Evolutionary conservation across 2,888 invertebrate species (phyloP).

Genomic region (Metacarcinus magister): DNA sequence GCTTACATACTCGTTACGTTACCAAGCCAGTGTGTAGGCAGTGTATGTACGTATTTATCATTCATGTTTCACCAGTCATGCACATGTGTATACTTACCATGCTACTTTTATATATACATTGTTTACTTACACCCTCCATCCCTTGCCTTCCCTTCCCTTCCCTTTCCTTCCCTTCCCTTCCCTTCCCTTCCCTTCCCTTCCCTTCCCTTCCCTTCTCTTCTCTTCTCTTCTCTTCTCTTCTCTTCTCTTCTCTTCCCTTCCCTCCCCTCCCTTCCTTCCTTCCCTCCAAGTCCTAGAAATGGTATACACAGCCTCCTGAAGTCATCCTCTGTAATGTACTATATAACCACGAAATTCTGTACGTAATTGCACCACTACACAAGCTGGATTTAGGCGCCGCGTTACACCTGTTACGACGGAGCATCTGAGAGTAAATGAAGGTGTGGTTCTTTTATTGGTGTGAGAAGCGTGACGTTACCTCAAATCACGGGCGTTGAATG

Average conservation of each 20-base stretch:
- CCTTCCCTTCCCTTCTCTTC: neutral
- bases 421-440: neutral
- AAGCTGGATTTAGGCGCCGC: neutral
- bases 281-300: neutral
- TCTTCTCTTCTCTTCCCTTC: neutral
- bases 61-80: neutral
- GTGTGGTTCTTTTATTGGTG: neutral
- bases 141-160: neutral
- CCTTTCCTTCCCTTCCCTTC: neutral
- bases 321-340: too few relatives aligned
- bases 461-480: neutral
- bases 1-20: too few relatives aligned
- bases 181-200: neutral
- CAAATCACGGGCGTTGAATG: neutral
- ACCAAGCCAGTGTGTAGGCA: too few relatives aligned
- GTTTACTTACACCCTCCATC: neutral
- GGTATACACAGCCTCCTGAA: too few relatives aligned
- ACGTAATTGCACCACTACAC: neutral
- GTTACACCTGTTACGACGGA: neutral
- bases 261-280: neutral
- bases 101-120: neutral
- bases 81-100: neutral
- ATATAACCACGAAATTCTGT: neutral
- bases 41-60: constrained; percentile 34
- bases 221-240: neutral